Conservation (phyloP, 2,113 vertebrate species). For the Poeciliopsis occidentalis region DNA sequence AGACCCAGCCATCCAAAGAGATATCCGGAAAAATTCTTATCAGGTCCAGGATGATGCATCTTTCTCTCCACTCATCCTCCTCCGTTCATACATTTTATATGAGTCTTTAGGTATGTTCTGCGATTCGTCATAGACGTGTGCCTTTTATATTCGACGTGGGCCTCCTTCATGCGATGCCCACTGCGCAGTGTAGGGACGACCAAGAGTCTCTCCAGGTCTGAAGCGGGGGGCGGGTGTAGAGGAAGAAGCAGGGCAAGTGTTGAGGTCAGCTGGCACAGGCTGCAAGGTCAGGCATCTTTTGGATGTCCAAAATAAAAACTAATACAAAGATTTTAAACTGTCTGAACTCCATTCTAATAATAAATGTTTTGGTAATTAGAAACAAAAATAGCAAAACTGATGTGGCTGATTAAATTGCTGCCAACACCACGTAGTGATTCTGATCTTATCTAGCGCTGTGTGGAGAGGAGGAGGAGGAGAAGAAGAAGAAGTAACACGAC, state of each 20-base stretch:
- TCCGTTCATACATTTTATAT: constrained; percentile 62
- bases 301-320: neutral
- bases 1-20: constrained; percentile 57
- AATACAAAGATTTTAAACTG: neutral
- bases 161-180: constrained; percentile 41
- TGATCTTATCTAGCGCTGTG: neutral
- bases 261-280: constrained; percentile 20
- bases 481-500: neutral
- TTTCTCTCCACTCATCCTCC: constrained; percentile 34
- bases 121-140: constrained; percentile 49
- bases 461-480: neutral
- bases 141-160: constrained; percentile 43
- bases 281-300: constrained; percentile 6
- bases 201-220: constrained; percentile 1
- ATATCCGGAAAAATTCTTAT: constrained; percentile 57
- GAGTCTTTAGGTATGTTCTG: constrained; percentile 33
- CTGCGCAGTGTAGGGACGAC: constrained; percentile 21
- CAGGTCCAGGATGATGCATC: constrained; percentile 33
- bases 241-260: constrained; percentile 15
- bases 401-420: neutral
- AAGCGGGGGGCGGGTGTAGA: constrained; percentile 16
- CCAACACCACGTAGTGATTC: constrained; percentile 5
- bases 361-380: neutral
- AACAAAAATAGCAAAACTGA: neutral
- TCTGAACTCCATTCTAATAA: neutral